Conservation (phyloP, 2,113 vertebrate species). For the Gallinago media region DNA sequence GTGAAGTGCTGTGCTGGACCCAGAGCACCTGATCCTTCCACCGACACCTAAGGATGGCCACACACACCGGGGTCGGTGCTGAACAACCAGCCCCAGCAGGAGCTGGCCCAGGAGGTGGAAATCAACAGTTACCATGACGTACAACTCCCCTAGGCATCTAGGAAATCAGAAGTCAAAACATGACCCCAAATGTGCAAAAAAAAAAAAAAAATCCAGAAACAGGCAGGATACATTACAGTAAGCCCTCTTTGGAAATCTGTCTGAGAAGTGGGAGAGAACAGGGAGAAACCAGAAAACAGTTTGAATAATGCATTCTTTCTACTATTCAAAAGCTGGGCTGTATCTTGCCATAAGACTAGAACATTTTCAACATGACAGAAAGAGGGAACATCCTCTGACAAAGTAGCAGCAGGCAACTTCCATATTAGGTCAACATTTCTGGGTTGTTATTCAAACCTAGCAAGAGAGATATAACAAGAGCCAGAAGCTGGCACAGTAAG, state of each 20-base stretch:
- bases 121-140: background rate
- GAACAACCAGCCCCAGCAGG: background rate
- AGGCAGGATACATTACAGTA: background rate
- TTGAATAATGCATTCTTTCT: slow-evolving; percentile 30
- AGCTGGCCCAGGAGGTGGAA: background rate
- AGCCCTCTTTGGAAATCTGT: background rate
- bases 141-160: background rate
- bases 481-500: slow-evolving; percentile 26
- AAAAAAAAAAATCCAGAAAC: background rate
- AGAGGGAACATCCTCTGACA: slow-evolving; percentile 23
- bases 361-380: slow-evolving; percentile 18
- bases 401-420: slow-evolving; percentile 40
- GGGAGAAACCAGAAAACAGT: background rate
- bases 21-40: background rate
- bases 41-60: rapidly evolving
- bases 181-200: background rate
- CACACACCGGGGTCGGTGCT: background rate
- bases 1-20: background rate
- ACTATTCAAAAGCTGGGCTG: background rate
- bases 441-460: slow-evolving; percentile 46
- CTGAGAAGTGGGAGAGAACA: background rate
- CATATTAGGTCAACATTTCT: slow-evolving; percentile 64
- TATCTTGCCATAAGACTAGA: slow-evolving; percentile 13
- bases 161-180: slow-evolving; percentile 2
- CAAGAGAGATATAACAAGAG: slow-evolving; percentile 9